phyloP scores from a whole-genome alignment of 2,797 vertebrate genomes.

The Rhyacichthys aspro region DNA sequence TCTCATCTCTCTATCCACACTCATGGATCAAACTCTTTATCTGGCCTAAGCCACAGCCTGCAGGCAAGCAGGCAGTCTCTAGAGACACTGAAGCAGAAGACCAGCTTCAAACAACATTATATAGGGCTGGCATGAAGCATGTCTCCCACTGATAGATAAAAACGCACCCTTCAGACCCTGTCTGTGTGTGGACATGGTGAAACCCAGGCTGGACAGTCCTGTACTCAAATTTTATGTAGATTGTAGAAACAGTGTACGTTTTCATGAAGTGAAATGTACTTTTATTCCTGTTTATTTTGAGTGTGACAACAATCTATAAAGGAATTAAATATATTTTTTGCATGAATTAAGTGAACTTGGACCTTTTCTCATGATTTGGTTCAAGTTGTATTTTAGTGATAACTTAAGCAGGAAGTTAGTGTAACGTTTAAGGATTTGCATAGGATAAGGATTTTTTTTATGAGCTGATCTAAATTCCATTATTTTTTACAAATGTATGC shows the following conservation, averaged over 20 bases:
- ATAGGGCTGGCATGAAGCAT: conserved; percentile 71
- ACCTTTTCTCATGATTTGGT: too few relatives aligned
- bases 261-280: too few relatives aligned
- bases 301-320: too few relatives aligned
- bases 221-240: neutral
- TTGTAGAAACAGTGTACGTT: neutral
- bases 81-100: conserved; percentile 69
- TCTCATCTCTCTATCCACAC: conserved; percentile 56
- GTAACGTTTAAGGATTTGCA: neutral
- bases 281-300: too few relatives aligned
- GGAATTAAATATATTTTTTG: too few relatives aligned
- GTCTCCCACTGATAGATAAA: conserved; percentile 73
- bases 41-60: conserved; percentile 78
- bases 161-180: conserved; percentile 59
- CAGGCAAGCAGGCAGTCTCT: conserved; percentile 71
- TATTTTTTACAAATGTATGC: conserved; percentile 13
- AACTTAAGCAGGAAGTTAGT: too few relatives aligned
- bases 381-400: too few relatives aligned
- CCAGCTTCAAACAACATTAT: conserved; percentile 78
- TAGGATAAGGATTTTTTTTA: neutral
- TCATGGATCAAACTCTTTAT: conserved; percentile 78
- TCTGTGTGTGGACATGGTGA: conserved; percentile 59
- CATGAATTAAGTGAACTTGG: too few relatives aligned
- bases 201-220: conserved; percentile 43
- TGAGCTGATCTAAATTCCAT: conserved; percentile 5